phyloP scores from a whole-genome alignment of 2,113 vertebrate genomes.

The Gymnorhina tibicen region DNA sequence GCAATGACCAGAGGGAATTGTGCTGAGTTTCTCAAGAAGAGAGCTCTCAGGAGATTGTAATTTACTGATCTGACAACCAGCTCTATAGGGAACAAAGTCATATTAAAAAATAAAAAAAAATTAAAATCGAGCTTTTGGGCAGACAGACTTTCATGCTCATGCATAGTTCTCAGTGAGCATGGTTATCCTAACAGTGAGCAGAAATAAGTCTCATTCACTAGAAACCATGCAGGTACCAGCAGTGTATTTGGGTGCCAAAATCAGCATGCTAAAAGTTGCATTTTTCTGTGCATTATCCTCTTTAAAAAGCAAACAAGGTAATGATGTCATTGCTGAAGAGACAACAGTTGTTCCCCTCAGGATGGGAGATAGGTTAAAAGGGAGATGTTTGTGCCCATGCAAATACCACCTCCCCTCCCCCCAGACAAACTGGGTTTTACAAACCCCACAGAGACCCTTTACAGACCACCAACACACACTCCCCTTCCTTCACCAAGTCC shows the following conservation, averaged over 20 bases:
- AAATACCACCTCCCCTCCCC: neutral
- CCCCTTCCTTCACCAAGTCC: neutral
- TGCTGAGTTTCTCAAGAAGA: neutral
- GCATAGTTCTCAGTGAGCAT: neutral
- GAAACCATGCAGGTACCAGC: neutral
- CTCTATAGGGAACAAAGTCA: neutral
- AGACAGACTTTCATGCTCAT: fast-evolving
- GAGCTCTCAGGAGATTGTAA: neutral
- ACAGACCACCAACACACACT: neutral
- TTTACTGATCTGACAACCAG: neutral
- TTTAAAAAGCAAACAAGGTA: neutral
- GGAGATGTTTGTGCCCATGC: neutral
- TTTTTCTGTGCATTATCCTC: neutral
- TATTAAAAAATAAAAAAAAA: neutral
- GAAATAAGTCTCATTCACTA: neutral
- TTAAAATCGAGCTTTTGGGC: neutral
- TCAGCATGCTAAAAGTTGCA: neutral
- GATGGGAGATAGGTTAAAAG: neutral
- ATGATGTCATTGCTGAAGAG: neutral
- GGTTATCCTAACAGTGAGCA: neutral
- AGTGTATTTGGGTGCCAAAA: neutral
- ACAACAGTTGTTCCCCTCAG: neutral
- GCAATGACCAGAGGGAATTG: neutral
- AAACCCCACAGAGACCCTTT: neutral
- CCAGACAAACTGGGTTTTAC: neutral